These are phyloP conservation scores for Ladona fulva DNA, from an alignment of 1,140 invertebrate species.

Conservation along the genomic window DNA sequence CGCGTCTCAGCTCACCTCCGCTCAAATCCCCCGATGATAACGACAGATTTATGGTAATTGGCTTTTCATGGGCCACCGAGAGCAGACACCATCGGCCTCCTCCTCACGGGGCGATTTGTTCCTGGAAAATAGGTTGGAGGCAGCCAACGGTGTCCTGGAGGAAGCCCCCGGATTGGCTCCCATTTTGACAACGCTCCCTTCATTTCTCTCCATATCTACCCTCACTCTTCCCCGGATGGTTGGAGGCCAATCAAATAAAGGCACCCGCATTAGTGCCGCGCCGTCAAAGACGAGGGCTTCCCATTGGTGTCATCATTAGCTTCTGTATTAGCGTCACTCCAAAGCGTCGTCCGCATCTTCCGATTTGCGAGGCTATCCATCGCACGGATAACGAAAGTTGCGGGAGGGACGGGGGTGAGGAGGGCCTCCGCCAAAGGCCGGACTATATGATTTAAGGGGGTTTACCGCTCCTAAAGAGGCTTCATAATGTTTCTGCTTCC, in stretches of 20 bases:
- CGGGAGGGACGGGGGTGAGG: too few species aligned
- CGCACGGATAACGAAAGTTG: too few species aligned
- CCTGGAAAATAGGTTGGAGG: too few species aligned
- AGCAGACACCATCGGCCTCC: background rate
- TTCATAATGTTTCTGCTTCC: too few species aligned
- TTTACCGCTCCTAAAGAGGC: too few species aligned
- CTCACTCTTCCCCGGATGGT: background rate
- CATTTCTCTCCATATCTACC: background rate
- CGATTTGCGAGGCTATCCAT: too few species aligned
- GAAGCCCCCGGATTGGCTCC: background rate
- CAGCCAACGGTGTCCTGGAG: too few species aligned
- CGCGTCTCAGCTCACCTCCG: background rate
- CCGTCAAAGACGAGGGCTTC: background rate
- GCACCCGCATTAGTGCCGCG: slow-evolving; percentile 4
- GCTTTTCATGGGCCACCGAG: background rate
- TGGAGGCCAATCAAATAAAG: slow-evolving; percentile 4
- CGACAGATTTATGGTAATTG: slow-evolving; percentile 9
- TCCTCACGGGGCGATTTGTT: too few species aligned
- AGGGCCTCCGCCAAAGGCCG: too few species aligned
- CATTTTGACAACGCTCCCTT: background rate
- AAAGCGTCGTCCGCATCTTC: too few species aligned
- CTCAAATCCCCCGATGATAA: background rate
- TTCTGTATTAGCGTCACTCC: background rate
- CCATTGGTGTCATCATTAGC: slow-evolving; percentile 8
- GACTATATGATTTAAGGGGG: too few species aligned